Base-by-base conservation (phyloP, 2,888 invertebrate species). In the Stomorhina lunata region DNA sequence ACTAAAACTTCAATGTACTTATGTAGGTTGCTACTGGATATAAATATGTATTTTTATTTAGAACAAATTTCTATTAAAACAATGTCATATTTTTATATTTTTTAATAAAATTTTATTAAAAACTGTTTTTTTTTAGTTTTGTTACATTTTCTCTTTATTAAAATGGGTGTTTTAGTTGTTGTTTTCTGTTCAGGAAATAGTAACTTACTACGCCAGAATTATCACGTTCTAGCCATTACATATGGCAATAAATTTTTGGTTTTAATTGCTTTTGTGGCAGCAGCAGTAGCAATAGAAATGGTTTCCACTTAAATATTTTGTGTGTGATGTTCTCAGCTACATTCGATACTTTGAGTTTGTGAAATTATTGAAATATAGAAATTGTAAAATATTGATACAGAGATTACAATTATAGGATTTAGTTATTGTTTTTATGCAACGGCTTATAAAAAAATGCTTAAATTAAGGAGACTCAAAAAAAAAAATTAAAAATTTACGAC, bases 221-320 rank as follows among this genome's bases (percentile, higher is more conserved):
- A 71, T 63, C 75, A 80, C 69, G 80, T 80, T 53, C 45, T 32
- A 55, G 12, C 61, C 55, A 75, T 69, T 75, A 68, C 25, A 69
- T 12, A 17, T 17, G 32, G 75, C 61, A 53, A 80, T 80, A 80
- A 75, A 80, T 75, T 80, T 68, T 55, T 34, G 10, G 37, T 45
- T 75, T 80, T 80, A 80, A 80, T 69, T 80, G 75, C 68, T 29
- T 80, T 80, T n/a, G n/a, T n/a, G n/a, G 37, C 48, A 57, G 55
- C 48, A 40, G 55, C 4, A 59, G 55, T 5, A 53, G 55, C 17
- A 63, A 25, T 45, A 69, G 22, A 43, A 25, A 17, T 69, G 15
- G 20, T 69, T 40, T 48, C 45, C n/a, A 32, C 34, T 71, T 63
- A 20, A n/a, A n/a, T n/a, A n/a, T 17, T 20, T 10, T 32, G 10